Conservation (phyloP, 2,888 invertebrate species). For the Watsonalla cultraria region DNA sequence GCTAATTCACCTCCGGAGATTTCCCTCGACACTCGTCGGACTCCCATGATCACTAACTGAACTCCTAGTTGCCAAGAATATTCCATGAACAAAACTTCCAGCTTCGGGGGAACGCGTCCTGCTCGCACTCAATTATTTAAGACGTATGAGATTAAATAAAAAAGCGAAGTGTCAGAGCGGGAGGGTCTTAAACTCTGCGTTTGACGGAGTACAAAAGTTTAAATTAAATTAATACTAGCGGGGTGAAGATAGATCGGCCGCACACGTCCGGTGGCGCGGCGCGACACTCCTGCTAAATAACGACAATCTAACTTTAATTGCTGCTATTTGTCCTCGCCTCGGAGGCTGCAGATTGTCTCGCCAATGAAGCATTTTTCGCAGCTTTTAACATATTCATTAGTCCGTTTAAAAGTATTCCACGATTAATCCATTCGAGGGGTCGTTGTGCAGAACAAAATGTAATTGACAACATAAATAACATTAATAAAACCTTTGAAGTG, state of each 20-base stretch:
- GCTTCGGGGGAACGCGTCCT: conserved; percentile 23
- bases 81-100: conserved; percentile 25
- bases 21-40: conserved; percentile 51
- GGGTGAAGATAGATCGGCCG: conserved; percentile 38
- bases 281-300: conserved; percentile 39
- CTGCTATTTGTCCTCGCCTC: conserved; percentile 42
- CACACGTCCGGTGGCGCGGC: conserved; percentile 27
- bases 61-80: conserved; percentile 33
- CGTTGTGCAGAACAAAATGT: conserved; percentile 36
- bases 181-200: conserved; percentile 34
- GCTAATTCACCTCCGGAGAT: conserved; percentile 39
- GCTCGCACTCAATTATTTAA: conserved; percentile 39
- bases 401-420: not conserved
- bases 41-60: conserved; percentile 45
- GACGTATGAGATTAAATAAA: conserved; percentile 51
- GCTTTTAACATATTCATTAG: conserved; percentile 38
- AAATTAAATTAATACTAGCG: conserved; percentile 58
- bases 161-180: conserved; percentile 42
- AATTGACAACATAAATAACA: conserved; percentile 42
- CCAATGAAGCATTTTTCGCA: conserved; percentile 28
- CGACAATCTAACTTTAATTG: conserved; percentile 59
- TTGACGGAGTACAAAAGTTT: conserved; percentile 63
- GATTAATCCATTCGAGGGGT: conserved; percentile 47
- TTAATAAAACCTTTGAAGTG: conserved; percentile 43
- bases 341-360: conserved; percentile 37